Evolutionary conservation across 2,113 vertebrate genomes (phyloP).

Genomic region (Pardalotus punctatus): DNA sequence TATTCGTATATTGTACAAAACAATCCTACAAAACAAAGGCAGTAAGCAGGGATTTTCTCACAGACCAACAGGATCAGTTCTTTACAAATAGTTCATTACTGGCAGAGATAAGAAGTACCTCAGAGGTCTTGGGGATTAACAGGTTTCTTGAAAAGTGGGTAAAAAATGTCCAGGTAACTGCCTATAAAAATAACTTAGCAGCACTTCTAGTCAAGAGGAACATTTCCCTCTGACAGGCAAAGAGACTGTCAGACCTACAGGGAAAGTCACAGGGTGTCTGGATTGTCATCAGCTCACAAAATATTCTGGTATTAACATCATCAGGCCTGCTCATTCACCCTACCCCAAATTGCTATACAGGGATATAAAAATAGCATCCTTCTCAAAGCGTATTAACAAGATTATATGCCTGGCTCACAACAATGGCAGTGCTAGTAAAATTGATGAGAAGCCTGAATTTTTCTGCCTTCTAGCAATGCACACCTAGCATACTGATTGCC

Average conservation of each 20-base stretch:
- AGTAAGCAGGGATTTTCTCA: background rate
- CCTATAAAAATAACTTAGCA: background rate
- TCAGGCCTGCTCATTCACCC: background rate
- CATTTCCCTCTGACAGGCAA: background rate
- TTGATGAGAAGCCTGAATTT: background rate
- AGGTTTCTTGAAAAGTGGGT: background rate
- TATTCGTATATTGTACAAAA: conserved; percentile 5
- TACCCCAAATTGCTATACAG: background rate
- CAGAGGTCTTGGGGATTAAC: background rate
- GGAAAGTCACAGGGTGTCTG: background rate
- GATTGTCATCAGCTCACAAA: background rate
- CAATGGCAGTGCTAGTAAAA: background rate
- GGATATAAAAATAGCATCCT: background rate
- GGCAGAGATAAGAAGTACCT: background rate
- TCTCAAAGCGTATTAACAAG: background rate
- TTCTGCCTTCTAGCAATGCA: background rate
- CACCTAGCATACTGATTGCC: background rate
- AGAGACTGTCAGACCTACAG: background rate
- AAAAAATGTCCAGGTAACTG: background rate
- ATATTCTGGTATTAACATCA: background rate
- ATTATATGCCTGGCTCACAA: background rate
- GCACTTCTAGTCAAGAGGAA: background rate
- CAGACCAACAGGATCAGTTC: background rate
- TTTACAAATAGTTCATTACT: background rate
- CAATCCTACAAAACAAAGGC: background rate